A percentile compares a stretch with the other conserved stretches of the same genome.
These are phyloP conservation scores for Neocrepidodera transversa DNA, from an alignment of 2,888 invertebrate genomes.

Conservation along the genomic window DNA sequence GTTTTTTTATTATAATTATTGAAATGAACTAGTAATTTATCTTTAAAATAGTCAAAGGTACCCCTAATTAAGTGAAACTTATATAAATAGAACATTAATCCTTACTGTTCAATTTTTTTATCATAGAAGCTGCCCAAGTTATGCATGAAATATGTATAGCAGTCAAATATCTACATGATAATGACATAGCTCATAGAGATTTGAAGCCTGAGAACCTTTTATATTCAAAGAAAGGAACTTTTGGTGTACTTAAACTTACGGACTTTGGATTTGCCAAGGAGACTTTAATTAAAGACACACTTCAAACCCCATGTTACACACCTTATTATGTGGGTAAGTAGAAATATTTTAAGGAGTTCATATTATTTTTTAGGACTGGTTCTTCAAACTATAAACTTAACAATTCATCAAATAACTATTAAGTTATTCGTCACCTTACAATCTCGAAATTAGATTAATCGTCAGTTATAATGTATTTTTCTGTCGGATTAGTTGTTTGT, in stretches of 20 bases:
- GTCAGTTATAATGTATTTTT: too few relatives aligned
- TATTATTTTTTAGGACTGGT: too few relatives aligned
- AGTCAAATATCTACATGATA: conserved; percentile 90
- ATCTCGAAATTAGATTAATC: too few relatives aligned
- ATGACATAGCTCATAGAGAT: conserved; percentile 96
- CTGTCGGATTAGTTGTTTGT: too few relatives aligned
- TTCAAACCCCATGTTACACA: conserved; percentile 98
- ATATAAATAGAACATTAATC: too few relatives aligned
- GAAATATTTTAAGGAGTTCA: conserved; percentile 11
- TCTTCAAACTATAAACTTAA: too few relatives aligned
- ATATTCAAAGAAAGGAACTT: conserved; percentile 77
- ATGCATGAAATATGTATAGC: conserved; percentile 97
- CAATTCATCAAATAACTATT: conserved; percentile 18
- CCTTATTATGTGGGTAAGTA: conserved; percentile 93
- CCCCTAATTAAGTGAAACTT: too few relatives aligned
- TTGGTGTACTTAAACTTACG: conserved; percentile 91
- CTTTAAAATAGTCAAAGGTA: too few relatives aligned
- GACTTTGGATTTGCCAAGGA: conserved; percentile 99
- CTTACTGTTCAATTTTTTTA: too few relatives aligned
- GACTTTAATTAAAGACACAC: conserved; percentile 80
- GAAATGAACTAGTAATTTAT: too few relatives aligned
- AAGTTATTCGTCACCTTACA: too few relatives aligned
- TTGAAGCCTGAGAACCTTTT: conserved; percentile 97
- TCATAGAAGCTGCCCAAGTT: conserved; percentile 86
- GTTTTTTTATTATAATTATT: too few relatives aligned